These are phyloP conservation scores for Piliocolobus tephrosceles DNA, from an alignment of 2,113 vertebrate genomes.

Conservation along the genomic window DNA sequence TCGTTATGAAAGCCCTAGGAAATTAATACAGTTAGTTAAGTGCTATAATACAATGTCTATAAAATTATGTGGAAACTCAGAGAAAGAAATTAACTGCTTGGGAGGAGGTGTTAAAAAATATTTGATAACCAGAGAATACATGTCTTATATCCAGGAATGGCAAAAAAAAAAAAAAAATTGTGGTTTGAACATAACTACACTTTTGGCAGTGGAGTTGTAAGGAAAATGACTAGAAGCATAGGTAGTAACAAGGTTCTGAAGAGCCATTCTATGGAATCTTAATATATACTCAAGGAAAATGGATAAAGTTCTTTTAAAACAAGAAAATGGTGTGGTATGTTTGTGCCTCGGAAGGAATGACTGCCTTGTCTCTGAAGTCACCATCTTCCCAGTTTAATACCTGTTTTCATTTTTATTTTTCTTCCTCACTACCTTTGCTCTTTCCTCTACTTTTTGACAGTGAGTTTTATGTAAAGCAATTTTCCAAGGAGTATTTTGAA, in stretches of 20 bases:
- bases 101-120: background rate
- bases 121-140: background rate
- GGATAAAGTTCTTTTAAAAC: background rate
- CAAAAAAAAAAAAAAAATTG: background rate
- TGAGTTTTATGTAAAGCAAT: conserved; percentile 2
- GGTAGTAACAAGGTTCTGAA: background rate
- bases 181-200: background rate
- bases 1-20: background rate
- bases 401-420: background rate
- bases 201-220: background rate
- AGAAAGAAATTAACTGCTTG: background rate
- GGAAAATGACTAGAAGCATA: background rate
- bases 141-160: too few relatives aligned
- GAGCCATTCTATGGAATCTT: background rate
- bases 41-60: background rate
- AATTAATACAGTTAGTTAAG: background rate
- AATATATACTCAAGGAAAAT: background rate
- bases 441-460: background rate
- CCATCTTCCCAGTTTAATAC: background rate
- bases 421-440: background rate
- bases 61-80: background rate
- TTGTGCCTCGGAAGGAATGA: background rate
- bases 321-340: background rate
- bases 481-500: conserved; percentile 30
- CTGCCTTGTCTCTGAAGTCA: background rate